Conservation (phyloP, 2,113 vertebrate genomes). For the Pseudois nayaur region DNA sequence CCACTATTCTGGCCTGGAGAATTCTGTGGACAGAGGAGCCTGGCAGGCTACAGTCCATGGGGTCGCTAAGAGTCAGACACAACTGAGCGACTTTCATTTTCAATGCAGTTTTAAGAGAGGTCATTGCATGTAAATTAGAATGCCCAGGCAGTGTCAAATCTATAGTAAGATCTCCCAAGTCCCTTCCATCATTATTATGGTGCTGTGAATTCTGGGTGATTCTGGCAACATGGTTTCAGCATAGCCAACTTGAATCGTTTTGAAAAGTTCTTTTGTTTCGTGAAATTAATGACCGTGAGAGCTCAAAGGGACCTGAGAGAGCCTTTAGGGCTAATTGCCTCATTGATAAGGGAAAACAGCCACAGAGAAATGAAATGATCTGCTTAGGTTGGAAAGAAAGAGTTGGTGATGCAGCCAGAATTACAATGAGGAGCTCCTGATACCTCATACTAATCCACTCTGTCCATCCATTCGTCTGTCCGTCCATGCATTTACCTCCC, state of each 20-base stretch:
- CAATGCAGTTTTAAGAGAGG: background rate
- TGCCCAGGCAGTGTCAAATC: background rate
- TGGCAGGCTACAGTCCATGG: background rate
- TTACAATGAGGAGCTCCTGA: background rate
- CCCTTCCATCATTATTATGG: background rate
- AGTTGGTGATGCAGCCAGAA: background rate
- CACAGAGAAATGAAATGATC: background rate
- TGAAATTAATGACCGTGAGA: background rate
- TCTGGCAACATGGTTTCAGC: background rate
- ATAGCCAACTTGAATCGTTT: background rate
- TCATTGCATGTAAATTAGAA: too few species aligned
- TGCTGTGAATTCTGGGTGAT: background rate
- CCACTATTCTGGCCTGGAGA: background rate
- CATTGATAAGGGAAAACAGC: background rate
- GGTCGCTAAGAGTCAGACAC: background rate
- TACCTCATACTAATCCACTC: too few species aligned
- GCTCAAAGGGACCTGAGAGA: background rate
- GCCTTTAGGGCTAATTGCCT: background rate
- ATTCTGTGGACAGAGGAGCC: background rate
- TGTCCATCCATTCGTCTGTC: fast-evolving
- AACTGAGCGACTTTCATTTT: background rate
- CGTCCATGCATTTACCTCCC: background rate
- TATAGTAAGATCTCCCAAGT: background rate
- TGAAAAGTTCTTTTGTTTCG: background rate
- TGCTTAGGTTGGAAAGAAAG: background rate